Evolutionary conservation across 1,140 invertebrate species (phyloP), one percentile per base, ranked within the genome.

Genomic region (Papilio machaon): DNA sequence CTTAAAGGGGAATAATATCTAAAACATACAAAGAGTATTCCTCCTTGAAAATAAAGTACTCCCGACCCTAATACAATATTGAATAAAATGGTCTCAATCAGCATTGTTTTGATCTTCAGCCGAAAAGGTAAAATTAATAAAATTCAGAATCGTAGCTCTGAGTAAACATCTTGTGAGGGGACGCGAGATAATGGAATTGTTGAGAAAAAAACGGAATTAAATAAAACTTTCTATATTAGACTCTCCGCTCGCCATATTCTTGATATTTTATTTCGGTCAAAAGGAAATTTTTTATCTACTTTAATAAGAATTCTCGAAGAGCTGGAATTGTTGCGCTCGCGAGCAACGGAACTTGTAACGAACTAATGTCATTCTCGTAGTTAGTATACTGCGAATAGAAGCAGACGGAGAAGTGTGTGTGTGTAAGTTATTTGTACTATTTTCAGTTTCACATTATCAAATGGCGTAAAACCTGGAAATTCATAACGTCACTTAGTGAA

Each of bases 41-140:
- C 38, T 54, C 77, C 58, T 64, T 67, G 54, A n/a, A 43, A 79
- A 67, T 67, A 64, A 64, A 79, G 77, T 60, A 64, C 77, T 23
- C 58, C 77, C 77, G 77, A 67, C 77, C 77, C 77, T 79, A 79
- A 79, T 79, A 79, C 77, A 79, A 79, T 79, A 79, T 79, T 79
- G 77, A 79, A 79, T 79, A 64, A 64, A 64, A 79, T 35, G 77
- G 77, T 47, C 77, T 79, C 77, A 79, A 79, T 79, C 77, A 79
- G 77, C 58, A 79, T 79, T 79, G 77, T 79, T 79, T 79, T 79
- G 77, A 79, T 79, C 77, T 79, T 67, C 77, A 64, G 58, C n/a
- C 75, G 77, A 67, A 79, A 79, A 79, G 77, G 77, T 79, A 79
- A 82, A 82, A 82, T 82, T 82, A 82, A 82, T 82, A 80, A 80